Evolutionary conservation across 1,140 invertebrate species (phyloP).

Genomic region (Pomacea maculata): DNA sequence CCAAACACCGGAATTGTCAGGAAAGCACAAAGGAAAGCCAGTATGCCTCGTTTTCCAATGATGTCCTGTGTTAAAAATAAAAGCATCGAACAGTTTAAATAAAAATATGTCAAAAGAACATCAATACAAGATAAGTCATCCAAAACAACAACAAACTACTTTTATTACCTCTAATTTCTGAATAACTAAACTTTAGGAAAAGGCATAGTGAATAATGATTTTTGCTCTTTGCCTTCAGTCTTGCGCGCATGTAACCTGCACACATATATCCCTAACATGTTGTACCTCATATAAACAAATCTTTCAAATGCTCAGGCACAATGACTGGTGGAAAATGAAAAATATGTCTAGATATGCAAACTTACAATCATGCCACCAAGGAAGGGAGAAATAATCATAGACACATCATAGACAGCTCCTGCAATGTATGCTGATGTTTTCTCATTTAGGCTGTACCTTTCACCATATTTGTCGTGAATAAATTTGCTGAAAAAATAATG

Average conservation of each 20-base stretch:
- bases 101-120: too few species aligned
- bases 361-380: slow-evolving; percentile 66
- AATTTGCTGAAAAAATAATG: slow-evolving; percentile 58
- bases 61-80: slow-evolving; percentile 56
- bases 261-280: background rate
- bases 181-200: too few species aligned
- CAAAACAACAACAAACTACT: too few species aligned
- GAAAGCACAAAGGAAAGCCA: slow-evolving; percentile 59
- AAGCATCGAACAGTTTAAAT: too few species aligned
- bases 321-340: background rate
- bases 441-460: slow-evolving; percentile 47
- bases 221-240: background rate
- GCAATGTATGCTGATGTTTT: slow-evolving; percentile 61
- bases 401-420: slow-evolving; percentile 66
- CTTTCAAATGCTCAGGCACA: background rate
- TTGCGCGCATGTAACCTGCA: background rate
- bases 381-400: slow-evolving; percentile 66
- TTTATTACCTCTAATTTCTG: too few species aligned
- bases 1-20: slow-evolving; percentile 66
- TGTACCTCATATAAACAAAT: too few species aligned
- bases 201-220: background rate
- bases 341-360: slow-evolving; percentile 6
- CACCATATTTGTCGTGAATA: slow-evolving; percentile 62
- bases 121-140: too few species aligned
- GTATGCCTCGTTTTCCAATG: slow-evolving; percentile 62